Evolutionary conservation across 2,888 invertebrate genomes (phyloP), one percentile per base, ranked within the genome.

Genomic region (Andrena flavipes): DNA sequence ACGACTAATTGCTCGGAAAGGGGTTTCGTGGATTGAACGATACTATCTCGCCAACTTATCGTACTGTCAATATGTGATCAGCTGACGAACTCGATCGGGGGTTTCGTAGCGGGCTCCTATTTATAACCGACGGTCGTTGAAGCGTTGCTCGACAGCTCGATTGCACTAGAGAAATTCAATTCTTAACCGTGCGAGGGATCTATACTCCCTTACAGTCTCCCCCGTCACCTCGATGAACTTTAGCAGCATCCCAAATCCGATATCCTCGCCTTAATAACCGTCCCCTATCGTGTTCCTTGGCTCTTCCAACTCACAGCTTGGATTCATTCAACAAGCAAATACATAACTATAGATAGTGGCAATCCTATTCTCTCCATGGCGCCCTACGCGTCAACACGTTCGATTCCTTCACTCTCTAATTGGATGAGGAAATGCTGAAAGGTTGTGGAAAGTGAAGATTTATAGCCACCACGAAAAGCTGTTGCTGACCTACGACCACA

Each of bases 21-120:
- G 59, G 64, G 67, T 81, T 81, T 79, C 73, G 77, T 69, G 59
- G 74, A 54, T 68, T 54, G 81, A 84, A 76, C 78, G 79, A 60
- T 82, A 63, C 82, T 60, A 74, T 76, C 78, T 71, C 80, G 83
- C 10, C 79, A 76, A 88, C 88, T 91, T 91, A 92, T 93, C 91
- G 89, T 84, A 89, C 86, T 85, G 91, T 92, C 92, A 92, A 92
- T 92, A 90, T 91, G 89, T 92, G 90, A 92, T 92, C 92, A 93
- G 92, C 92, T 92, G 93, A 91, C 89, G 76, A 72, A 82, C 80
- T 81, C 83, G 77, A 78, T 72, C 76, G 77, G 72, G 74, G 69
- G 62, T 79, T 83, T 79, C 71, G 33, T 74, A 26, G 67, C 73
- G 75, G 49, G 63, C 63, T 75, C 59, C 80, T 88, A 89, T 86